Percentiles rank a stretch among this genome's conserved stretches.
Conservation (phyloP, 2,888 invertebrate genomes). For the Ochropleura leucogaster region DNA sequence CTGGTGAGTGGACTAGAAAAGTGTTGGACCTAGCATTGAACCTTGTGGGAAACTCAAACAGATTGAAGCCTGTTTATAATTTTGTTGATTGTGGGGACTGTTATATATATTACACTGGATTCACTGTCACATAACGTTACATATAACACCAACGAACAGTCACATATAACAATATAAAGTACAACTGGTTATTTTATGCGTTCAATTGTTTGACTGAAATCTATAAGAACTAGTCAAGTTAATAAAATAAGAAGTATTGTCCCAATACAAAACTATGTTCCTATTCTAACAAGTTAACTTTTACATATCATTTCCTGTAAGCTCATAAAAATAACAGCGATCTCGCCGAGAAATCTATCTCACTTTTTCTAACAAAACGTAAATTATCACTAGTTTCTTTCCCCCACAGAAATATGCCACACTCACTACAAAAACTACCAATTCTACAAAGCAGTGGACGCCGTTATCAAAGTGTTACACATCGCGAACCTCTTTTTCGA, state of each 20-base stretch:
- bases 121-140: background rate
- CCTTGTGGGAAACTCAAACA: background rate
- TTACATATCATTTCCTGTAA: background rate
- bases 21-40: background rate
- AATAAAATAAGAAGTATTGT: background rate
- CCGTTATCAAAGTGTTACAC: slow-evolving; percentile 93
- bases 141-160: background rate
- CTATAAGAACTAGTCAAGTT: background rate
- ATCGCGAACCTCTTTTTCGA: slow-evolving; percentile 97
- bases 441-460: slow-evolving; percentile 96
- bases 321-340: background rate
- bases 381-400: background rate
- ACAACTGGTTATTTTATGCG: background rate
- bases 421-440: slow-evolving; percentile 93
- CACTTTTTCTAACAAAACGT: background rate
- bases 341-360: background rate
- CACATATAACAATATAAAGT: background rate
- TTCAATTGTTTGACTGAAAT: background rate
- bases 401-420: slow-evolving; percentile 90
- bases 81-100: background rate
- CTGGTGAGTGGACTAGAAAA: slow-evolving; percentile 64
- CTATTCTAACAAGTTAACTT: background rate
- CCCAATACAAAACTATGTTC: background rate
- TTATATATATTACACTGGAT: background rate
- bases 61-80: background rate